phyloP scores from a whole-genome alignment of 2,113 vertebrate species.

The Hyperopisus bebe region DNA sequence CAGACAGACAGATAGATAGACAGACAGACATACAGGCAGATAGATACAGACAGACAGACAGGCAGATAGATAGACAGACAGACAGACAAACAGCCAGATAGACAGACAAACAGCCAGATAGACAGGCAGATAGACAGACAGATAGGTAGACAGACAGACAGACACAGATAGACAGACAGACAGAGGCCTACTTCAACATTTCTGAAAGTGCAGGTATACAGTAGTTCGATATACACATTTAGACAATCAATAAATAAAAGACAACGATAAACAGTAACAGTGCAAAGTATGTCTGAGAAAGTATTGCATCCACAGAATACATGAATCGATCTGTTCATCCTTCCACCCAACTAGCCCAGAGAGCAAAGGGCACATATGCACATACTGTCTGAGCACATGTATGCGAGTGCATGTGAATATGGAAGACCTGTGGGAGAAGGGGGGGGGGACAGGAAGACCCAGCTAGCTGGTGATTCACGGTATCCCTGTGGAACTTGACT shows the following conservation, averaged over 20 bases:
- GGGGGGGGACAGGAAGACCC: not conserved
- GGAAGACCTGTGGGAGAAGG: too few species aligned
- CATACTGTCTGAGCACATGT: not conserved
- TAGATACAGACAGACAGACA: not conserved
- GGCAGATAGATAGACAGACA: not conserved
- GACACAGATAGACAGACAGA: not conserved
- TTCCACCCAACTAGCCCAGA: not conserved
- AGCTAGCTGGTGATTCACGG: not conserved
- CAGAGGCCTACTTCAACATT: not conserved
- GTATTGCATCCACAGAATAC: not conserved
- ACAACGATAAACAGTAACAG: not conserved
- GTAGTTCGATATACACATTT: not conserved
- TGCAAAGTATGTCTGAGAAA: not conserved
- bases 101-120: too few species aligned
- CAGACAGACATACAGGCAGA: too few species aligned
- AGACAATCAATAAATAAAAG: not conserved
- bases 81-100: not conserved
- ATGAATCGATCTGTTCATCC: not conserved
- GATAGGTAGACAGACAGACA: too few species aligned
- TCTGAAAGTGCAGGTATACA: not conserved
- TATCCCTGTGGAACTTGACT: not conserved
- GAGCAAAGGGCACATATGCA: not conserved
- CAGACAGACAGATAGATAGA: not conserved
- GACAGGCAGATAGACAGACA: not conserved
- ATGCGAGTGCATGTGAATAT: not conserved